A percentile compares a stretch with the other conserved stretches of the same genome.
These are phyloP conservation scores for Pseudonaja textilis DNA, from an alignment of 2,113 vertebrate species.

Conservation along the genomic window DNA sequence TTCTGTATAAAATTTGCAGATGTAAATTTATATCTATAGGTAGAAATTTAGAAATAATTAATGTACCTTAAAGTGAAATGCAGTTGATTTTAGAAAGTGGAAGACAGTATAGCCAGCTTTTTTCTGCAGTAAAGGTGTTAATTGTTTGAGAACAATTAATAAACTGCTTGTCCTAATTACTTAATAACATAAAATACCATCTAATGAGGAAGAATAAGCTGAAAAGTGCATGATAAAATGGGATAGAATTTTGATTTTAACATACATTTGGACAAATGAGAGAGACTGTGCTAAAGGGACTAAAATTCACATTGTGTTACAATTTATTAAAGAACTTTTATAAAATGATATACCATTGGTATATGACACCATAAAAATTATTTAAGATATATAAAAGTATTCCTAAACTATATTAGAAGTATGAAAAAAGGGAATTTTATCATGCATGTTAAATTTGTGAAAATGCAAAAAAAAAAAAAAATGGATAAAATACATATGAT, in stretches of 20 bases:
- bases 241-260: background rate
- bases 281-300: background rate
- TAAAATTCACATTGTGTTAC: background rate
- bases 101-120: no score
- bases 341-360: background rate
- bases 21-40: no score
- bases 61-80: no score
- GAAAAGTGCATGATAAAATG: background rate
- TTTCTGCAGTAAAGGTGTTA: no score
- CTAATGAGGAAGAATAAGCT: background rate
- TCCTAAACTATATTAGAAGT: background rate
- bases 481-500: background rate
- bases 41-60: no score
- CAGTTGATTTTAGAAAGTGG: no score
- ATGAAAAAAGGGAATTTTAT: background rate
- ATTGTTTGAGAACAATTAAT: no score
- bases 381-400: background rate
- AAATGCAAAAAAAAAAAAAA: background rate
- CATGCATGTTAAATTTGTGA: background rate
- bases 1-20: no score
- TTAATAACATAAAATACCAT: no score
- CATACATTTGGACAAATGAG: background rate
- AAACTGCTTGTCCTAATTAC: no score
- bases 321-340: background rate
- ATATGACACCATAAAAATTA: background rate